These are phyloP conservation scores for Orycteropus afer DNA, from an alignment of 2,113 vertebrate genomes.

Conservation along the genomic window DNA sequence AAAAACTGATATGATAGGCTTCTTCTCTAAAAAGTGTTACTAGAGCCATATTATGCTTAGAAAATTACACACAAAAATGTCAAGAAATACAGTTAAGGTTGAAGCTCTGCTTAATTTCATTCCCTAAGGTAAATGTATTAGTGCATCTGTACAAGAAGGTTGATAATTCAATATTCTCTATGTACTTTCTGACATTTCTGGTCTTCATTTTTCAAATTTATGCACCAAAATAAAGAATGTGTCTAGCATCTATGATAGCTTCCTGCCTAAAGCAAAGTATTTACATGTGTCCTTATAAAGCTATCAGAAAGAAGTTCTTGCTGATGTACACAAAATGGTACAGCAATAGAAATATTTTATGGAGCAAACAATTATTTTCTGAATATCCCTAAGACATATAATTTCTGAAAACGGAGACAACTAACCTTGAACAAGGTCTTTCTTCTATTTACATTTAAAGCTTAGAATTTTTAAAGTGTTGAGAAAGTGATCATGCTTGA, in stretches of 20 bases:
- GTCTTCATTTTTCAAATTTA: constrained; percentile 82
- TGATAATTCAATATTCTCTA: constrained; percentile 76
- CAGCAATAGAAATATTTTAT: constrained; percentile 70
- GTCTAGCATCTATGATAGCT: constrained; percentile 67
- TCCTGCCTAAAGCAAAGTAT: constrained; percentile 77
- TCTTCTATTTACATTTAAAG: constrained; percentile 57
- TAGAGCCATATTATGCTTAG: constrained; percentile 59
- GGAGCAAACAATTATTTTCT: constrained; percentile 60
- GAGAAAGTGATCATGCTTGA: constrained; percentile 1
- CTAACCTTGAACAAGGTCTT: constrained; percentile 76
- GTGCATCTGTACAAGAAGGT: constrained; percentile 65
- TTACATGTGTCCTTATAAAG: constrained; percentile 79
- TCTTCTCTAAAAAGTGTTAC: constrained; percentile 53
- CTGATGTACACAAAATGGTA: constrained; percentile 74
- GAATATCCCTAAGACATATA: constrained; percentile 49
- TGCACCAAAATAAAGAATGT: constrained; percentile 78
- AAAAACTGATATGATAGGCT: constrained; percentile 65
- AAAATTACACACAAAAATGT: constrained; percentile 76
- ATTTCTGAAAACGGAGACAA: constrained; percentile 59
- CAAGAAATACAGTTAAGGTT: constrained; percentile 73
- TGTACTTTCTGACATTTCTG: constrained; percentile 78
- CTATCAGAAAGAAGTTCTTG: constrained; percentile 73
- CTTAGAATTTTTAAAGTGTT: constrained; percentile 46
- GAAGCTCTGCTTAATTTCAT: constrained; percentile 74
- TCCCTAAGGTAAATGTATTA: constrained; percentile 76